Evolutionary conservation across 2,888 invertebrate genomes (phyloP).

Genomic region (Drosophila emarginata): DNA sequence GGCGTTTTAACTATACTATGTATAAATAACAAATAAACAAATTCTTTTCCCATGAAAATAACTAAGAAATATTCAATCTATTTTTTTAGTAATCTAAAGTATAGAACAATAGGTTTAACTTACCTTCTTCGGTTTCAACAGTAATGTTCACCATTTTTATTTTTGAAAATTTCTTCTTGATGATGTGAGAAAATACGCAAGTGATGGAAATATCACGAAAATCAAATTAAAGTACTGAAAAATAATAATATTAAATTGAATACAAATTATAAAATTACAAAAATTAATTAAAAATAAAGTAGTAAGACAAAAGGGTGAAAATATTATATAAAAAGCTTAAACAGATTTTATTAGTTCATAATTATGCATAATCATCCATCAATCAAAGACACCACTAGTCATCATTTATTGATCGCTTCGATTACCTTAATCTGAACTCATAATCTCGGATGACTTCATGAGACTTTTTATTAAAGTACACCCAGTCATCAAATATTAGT

Average conservation of each 20-base stretch:
- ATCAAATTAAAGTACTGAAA: not conserved
- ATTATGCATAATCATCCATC: no score
- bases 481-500: no score
- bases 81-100: constrained; percentile 4
- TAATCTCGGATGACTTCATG: no score
- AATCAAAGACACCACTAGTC: no score
- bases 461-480: no score
- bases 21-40: not conserved
- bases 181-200: constrained; percentile 16
- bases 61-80: constrained; percentile 12
- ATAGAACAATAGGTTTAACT: constrained; percentile 19
- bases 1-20: not conserved
- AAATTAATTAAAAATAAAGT: no score
- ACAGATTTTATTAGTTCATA: no score
- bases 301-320: no score
- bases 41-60: constrained; percentile 1
- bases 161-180: constrained; percentile 7
- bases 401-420: no score
- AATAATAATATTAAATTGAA: not conserved
- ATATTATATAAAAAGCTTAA: no score
- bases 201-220: not conserved
- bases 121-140: constrained; percentile 62
- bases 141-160: constrained; percentile 63
- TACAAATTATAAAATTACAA: not conserved
- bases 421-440: no score